Evolutionary conservation across 2,113 vertebrate species (phyloP), one percentile per base, ranked within the genome.

Genomic region (Stomatorhinus ivindoensis): DNA sequence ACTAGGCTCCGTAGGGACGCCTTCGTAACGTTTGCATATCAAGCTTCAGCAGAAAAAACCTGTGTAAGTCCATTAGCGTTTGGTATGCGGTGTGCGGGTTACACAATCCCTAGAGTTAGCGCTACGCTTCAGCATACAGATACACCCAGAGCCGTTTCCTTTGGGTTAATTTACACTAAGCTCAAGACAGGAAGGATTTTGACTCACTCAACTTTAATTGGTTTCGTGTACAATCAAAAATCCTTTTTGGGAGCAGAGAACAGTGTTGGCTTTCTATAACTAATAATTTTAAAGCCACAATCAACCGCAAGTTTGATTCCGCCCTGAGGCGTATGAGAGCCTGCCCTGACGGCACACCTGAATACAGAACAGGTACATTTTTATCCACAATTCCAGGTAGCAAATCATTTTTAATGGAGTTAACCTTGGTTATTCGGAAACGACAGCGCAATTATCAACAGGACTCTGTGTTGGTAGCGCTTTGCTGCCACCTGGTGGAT

Each of bases 401-500:
- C 35, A 80, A 80, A 80, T 17, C 5, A 42, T 80, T 80, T 76
- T 42, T 80, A 42, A 80, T 80, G 4, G 31, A 80, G 15, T 80
- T 84, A 47, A 44, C 17, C 44, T 84, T 84, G 44, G 44, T 42
- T 42, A 42, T 80, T 80, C 73, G 10, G 21, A 47, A 84, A 84
- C 9, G 39, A 21, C 47, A 55, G 31, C 85, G 11, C 11, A 51
- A 35, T 46, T 35, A 86, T 2, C 85, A 4, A 5, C 73, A 7
- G 6, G 76, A 9, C n/a, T 83, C 73, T 9, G 48, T 53, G 44
- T 83, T 44, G 15, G 8, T 55, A 48, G 47, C 48, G 17, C 88
- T 50, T 82, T 55, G 50, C 65, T 89, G 88, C 88, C 88, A 53
- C 73, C 88, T 83, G 31, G 88, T 83, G 88, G 48, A 53, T 15